A percentile compares a stretch with the other conserved stretches of the same genome.
phyloP scores from a whole-genome alignment of 2,888 invertebrate species.

The Chymomyza procnemis region DNA sequence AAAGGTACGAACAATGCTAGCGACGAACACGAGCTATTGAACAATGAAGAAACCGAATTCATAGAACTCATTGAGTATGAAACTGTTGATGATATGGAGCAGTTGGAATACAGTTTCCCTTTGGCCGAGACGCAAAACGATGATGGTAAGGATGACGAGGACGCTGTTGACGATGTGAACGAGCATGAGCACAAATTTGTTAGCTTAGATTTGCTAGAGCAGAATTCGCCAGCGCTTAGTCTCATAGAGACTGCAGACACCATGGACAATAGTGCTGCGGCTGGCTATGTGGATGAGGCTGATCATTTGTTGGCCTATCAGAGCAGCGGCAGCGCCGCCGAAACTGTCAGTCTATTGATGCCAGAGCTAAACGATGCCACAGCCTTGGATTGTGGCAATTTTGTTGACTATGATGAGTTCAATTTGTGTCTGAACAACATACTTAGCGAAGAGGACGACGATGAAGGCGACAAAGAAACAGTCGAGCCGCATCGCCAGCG shows the following conservation, averaged over 20 bases:
- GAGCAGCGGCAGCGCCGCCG: constrained; percentile 43
- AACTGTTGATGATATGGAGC: constrained; percentile 39
- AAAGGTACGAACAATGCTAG: constrained; percentile 61
- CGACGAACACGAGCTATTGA: constrained; percentile 40
- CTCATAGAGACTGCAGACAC: constrained; percentile 35
- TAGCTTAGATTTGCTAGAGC: constrained; percentile 26
- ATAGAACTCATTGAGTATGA: constrained; percentile 58
- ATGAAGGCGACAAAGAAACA: constrained; percentile 29
- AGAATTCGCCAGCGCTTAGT: constrained; percentile 46
- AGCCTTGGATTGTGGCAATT: constrained; percentile 63
- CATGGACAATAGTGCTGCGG: constrained; percentile 19
- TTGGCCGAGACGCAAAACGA: constrained; percentile 73
- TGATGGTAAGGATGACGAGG: constrained; percentile 35
- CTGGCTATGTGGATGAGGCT: constrained; percentile 46
- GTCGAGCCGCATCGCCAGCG: constrained; percentile 33
- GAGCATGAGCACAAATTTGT: constrained; percentile 5
- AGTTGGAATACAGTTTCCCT: constrained; percentile 49
- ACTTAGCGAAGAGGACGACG: constrained; percentile 67
- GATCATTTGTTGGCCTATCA: constrained; percentile 54
- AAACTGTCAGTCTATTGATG: constrained; percentile 63
- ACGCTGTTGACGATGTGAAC: constrained; percentile 24
- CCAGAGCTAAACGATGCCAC: constrained; percentile 63
- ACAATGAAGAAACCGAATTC: constrained; percentile 55
- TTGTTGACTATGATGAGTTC: constrained; percentile 75
- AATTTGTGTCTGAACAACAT: constrained; percentile 74